These are phyloP conservation scores for Chromobotia macracanthus DNA, from an alignment of 2,797 vertebrate species.

Conservation along the genomic window DNA sequence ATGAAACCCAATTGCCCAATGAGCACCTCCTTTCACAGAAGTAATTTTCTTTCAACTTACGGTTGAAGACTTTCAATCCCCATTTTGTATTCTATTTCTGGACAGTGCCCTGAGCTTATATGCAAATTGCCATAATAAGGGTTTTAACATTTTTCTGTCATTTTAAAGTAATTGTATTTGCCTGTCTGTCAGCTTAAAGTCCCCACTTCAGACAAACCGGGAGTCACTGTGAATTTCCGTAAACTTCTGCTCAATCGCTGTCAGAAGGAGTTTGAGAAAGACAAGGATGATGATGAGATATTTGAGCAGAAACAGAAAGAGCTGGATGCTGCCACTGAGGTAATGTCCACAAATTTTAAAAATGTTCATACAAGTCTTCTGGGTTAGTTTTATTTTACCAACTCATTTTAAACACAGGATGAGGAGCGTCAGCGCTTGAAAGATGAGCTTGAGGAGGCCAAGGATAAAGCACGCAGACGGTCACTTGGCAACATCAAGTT, in stretches of 20 bases:
- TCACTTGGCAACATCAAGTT: conserved; percentile 98
- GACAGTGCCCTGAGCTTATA: not conserved
- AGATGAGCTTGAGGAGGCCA: conserved; percentile 85
- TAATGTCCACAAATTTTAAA: conserved; percentile 58
- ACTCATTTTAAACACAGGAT: no score
- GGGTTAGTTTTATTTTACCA: no score
- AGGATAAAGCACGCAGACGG: conserved; percentile 88
- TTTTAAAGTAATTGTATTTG: not conserved
- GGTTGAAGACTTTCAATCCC: not conserved
- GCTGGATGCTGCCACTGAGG: conserved; percentile 88
- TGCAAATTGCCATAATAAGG: not conserved
- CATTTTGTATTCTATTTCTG: not conserved
- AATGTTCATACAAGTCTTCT: no score
- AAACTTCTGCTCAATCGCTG: conserved; percentile 97
- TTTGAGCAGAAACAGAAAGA: conserved; percentile 98
- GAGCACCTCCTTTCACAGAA: no score
- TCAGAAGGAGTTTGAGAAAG: conserved; percentile 99
- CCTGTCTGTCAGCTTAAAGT: conserved; percentile 86
- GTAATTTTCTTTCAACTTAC: no score
- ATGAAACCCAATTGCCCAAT: no score
- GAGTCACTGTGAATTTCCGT: conserved; percentile 92
- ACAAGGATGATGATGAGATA: conserved; percentile 94
- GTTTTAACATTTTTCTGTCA: no score
- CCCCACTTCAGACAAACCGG: conserved; percentile 91
- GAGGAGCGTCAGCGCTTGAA: conserved; percentile 90